These are phyloP conservation scores for Calephelis perditalis DNA, from an alignment of 2,888 invertebrate genomes.

Conservation along the genomic window DNA sequence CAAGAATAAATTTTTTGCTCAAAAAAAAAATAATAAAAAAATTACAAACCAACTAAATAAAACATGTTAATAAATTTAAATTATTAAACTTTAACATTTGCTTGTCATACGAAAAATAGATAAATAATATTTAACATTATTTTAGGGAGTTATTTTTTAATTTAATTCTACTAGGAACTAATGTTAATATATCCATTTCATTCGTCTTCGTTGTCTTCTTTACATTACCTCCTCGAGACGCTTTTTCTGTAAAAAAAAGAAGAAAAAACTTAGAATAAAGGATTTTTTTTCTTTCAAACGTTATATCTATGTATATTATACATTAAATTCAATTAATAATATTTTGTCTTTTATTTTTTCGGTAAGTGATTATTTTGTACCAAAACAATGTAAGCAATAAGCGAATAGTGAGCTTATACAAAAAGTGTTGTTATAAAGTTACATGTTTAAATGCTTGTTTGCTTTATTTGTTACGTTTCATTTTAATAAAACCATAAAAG, in stretches of 20 bases:
- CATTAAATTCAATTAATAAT: not conserved
- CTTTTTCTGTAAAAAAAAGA: conserved; percentile 85
- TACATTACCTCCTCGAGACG: conserved; percentile 86
- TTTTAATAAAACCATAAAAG: too few species aligned
- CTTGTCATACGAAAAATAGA: not conserved
- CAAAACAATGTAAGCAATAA: not conserved
- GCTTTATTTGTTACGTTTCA: too few species aligned
- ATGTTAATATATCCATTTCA: too few species aligned
- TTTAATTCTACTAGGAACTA: too few species aligned
- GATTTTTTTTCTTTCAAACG: not conserved
- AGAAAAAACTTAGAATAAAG: conserved; percentile 47
- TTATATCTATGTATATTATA: not conserved
- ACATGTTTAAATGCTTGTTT: too few species aligned
- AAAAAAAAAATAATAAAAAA: too few species aligned
- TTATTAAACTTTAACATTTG: not conserved
- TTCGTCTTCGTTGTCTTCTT: conserved; percentile 28
- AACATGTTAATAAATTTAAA: too few species aligned
- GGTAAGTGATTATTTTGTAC: not conserved
- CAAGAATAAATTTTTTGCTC: not conserved
- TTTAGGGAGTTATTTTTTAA: too few species aligned
- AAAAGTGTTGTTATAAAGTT: too few species aligned
- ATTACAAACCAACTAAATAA: not conserved
- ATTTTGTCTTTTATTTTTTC: not conserved
- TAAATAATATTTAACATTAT: not conserved
- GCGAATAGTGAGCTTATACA: too few species aligned